These are phyloP conservation scores for Brachystomella parvula DNA, from an alignment of 1,140 invertebrate species.

Conservation along the genomic window DNA sequence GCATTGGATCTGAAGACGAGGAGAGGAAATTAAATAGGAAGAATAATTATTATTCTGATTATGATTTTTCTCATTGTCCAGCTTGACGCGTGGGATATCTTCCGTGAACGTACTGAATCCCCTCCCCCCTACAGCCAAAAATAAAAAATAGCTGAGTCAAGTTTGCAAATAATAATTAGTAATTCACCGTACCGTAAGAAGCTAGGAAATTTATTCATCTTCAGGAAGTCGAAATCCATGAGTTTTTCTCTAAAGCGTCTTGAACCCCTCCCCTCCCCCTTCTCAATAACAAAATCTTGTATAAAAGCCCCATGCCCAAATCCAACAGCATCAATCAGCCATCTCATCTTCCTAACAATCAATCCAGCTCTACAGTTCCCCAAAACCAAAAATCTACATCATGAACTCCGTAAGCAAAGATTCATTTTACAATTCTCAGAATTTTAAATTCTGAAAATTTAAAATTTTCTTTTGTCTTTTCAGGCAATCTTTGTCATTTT, in stretches of 20 bases:
- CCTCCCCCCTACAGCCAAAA: no score
- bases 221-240: background rate
- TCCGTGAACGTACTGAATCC: no score
- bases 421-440: background rate
- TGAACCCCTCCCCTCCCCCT: background rate
- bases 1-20: no score
- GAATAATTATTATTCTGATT: no score
- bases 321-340: background rate
- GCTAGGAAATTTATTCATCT: no score
- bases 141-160: no score
- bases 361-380: slow-evolving; percentile 4
- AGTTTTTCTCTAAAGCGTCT: background rate
- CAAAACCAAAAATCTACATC: slow-evolving; percentile 19
- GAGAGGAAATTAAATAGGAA: no score
- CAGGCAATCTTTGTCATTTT: slow-evolving; percentile 19
- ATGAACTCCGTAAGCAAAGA: slow-evolving; percentile 29
- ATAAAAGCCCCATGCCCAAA: background rate
- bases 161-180: no score
- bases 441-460: background rate
- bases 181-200: no score
- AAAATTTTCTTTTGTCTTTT: slow-evolving; percentile 14
- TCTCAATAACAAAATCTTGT: slow-evolving; percentile 2
- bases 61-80: no score
- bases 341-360: slow-evolving; percentile 2
- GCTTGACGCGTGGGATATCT: no score